A percentile compares a stretch with the other conserved stretches of the same genome.
Evolutionary conservation across 2,888 invertebrate genomes (phyloP).

Genomic region (Ormyrus labotus): DNA sequence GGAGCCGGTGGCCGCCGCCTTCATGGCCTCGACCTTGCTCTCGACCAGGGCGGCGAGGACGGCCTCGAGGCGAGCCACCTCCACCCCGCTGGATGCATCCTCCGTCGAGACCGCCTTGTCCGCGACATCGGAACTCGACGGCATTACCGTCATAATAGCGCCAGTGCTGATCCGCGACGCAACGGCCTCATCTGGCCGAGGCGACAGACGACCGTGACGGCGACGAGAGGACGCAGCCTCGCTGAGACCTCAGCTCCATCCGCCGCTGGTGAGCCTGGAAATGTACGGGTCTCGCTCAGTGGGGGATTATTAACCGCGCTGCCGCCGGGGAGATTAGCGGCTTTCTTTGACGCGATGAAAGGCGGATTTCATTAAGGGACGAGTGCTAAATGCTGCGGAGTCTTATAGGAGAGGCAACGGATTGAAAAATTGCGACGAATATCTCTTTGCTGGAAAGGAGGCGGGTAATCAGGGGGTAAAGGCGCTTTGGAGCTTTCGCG

Average conservation of each 20-base stretch:
- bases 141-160: slow-evolving; percentile 72
- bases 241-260: not conserved
- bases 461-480: too few species aligned
- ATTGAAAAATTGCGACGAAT: too few species aligned
- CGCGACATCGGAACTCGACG: slow-evolving; percentile 77
- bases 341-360: too few species aligned
- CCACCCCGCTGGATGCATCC: slow-evolving; percentile 76
- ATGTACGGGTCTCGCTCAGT: too few species aligned
- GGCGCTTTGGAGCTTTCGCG: too few species aligned
- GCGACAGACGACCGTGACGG: not conserved
- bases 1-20: slow-evolving; percentile 64
- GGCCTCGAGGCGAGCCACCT: slow-evolving; percentile 83
- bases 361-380: too few species aligned
- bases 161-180: not conserved
- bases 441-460: too few species aligned
- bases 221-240: not conserved
- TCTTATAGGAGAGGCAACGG: too few species aligned
- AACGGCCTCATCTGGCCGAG: not conserved
- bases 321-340: too few species aligned
- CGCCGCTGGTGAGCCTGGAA: not conserved
- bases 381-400: too few species aligned
- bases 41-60: slow-evolving; percentile 84
- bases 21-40: slow-evolving; percentile 82
- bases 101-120: slow-evolving; percentile 86
- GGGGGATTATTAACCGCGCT: too few species aligned